Conservation (phyloP, 2,797 vertebrate genomes). For the Acridotheres tristis region DNA sequence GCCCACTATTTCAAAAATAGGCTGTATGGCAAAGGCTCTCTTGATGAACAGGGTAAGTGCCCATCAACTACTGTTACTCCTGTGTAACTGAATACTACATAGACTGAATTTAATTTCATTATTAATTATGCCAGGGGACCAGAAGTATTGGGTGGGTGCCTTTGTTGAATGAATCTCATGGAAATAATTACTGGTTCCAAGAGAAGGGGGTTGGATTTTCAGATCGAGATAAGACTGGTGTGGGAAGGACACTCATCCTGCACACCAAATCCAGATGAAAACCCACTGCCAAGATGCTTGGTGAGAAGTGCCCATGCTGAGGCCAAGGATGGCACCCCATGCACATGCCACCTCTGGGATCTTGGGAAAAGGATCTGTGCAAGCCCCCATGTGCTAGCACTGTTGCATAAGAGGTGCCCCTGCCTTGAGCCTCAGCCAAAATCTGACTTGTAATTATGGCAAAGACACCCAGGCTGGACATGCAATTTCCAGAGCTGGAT, state of each 20-base stretch:
- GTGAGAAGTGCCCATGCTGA: fast-evolving
- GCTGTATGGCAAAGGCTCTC: neutral
- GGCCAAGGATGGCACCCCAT: neutral
- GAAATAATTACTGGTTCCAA: neutral
- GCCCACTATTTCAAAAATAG: neutral
- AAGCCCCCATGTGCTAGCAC: neutral
- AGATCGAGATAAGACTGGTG: neutral
- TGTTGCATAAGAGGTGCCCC: neutral
- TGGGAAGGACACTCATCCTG: neutral
- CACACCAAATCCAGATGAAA: neutral
- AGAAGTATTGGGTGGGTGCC: neutral
- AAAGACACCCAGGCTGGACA: neutral
- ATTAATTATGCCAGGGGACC: neutral
- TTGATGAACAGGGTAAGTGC: neutral
- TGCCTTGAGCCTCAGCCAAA: neutral
- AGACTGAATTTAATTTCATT: neutral
- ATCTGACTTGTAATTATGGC: neutral
- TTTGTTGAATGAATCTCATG: neutral
- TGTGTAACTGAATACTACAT: neutral
- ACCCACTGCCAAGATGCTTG: neutral
- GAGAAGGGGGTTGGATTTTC: neutral
- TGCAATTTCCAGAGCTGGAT: neutral
- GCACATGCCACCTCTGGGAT: fast-evolving
- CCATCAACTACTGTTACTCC: neutral
- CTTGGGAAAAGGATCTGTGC: neutral